phyloP scores from a whole-genome alignment of 2,113 vertebrate species.

The Spea bombifrons region DNA sequence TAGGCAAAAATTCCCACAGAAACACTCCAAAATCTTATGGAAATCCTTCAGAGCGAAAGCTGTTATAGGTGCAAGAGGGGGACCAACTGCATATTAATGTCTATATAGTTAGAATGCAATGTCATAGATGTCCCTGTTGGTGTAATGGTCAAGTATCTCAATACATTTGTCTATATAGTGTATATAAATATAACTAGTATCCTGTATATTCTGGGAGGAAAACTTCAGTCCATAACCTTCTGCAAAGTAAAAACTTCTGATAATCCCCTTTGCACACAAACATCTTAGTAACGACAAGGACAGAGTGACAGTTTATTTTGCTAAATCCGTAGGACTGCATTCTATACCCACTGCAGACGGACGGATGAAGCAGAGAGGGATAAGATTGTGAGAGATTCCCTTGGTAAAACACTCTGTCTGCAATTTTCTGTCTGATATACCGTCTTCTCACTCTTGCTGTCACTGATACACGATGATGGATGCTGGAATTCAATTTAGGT shows the following conservation, averaged over 20 bases:
- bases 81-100: too few relatives aligned
- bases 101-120: too few relatives aligned
- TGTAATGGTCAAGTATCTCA: too few relatives aligned
- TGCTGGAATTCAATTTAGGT: conserved; percentile 61
- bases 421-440: conserved; percentile 54
- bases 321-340: conserved; percentile 51
- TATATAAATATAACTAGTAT: too few relatives aligned
- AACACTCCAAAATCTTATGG: too few relatives aligned
- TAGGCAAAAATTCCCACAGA: too few relatives aligned
- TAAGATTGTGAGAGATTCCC: conserved; percentile 52
- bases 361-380: conserved; percentile 18
- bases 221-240: background rate
- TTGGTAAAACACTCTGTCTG: conserved; percentile 53
- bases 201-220: too few relatives aligned
- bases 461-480: conserved; percentile 55
- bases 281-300: conserved; percentile 45
- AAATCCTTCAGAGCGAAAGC: too few relatives aligned
- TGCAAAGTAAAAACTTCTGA: background rate
- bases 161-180: too few relatives aligned
- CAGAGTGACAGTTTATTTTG: conserved; percentile 51
- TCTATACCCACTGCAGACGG: conserved; percentile 10
- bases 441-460: conserved; percentile 47
- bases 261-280: conserved; percentile 20
- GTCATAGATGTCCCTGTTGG: too few relatives aligned
- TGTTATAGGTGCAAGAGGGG: too few relatives aligned